phyloP scores from a whole-genome alignment of 1,140 invertebrate species.

The Drosophila virilis region DNA sequence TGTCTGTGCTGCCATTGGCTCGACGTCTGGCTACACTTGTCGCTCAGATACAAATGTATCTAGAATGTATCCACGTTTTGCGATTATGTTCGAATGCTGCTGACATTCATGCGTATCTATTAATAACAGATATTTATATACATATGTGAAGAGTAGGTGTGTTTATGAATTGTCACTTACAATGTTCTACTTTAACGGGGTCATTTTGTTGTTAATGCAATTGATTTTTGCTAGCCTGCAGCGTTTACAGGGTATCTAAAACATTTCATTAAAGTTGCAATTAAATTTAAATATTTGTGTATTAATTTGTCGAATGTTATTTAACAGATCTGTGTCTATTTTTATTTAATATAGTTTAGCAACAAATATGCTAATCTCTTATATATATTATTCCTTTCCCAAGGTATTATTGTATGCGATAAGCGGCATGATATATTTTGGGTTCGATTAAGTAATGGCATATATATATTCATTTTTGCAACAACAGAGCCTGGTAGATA shows the following conservation, averaged over 20 bases:
- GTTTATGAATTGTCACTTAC: constrained; percentile 14
- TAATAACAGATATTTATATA: constrained; percentile 9
- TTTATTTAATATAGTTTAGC: no score
- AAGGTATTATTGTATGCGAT: no score
- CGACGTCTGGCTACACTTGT: constrained; percentile 12
- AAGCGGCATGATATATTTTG: no score
- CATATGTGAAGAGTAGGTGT: not conserved
- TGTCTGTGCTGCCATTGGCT: not conserved
- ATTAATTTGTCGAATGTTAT: no score
- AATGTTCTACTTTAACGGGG: constrained; percentile 30
- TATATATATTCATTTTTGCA: no score
- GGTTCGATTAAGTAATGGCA: no score
- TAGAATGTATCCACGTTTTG: not conserved
- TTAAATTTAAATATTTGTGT: not conserved
- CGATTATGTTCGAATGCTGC: not conserved
- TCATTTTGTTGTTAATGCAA: constrained; percentile 30
- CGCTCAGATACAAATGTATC: constrained; percentile 21
- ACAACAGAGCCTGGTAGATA: no score
- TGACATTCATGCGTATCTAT: constrained; percentile 24
- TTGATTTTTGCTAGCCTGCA: constrained; percentile 20
- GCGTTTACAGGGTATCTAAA: not conserved
- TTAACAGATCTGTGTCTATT: no score
- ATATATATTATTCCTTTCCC: no score
- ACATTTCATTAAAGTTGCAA: not conserved
- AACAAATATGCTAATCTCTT: no score